These are phyloP conservation scores for Lasioglossum pauxillum DNA, from an alignment of 2,888 invertebrate genomes.

Conservation along the genomic window DNA sequence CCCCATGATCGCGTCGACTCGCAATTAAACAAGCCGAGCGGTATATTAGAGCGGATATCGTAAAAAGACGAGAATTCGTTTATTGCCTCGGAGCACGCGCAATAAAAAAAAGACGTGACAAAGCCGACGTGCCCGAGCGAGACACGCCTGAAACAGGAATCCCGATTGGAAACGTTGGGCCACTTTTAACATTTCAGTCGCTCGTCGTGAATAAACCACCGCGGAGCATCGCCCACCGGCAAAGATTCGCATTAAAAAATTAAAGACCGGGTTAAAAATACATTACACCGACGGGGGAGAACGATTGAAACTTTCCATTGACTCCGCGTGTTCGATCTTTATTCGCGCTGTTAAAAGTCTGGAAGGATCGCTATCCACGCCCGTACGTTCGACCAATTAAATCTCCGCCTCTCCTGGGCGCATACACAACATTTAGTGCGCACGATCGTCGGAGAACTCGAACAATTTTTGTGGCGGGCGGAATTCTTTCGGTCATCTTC, in stretches of 20 bases:
- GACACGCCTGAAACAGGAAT: conserved; percentile 44
- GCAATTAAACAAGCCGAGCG: background rate
- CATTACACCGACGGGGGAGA: background rate
- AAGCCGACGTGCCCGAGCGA: background rate
- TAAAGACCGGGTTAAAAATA: conserved; percentile 17
- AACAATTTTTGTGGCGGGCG: too few species aligned
- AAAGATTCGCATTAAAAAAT: background rate
- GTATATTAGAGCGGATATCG: conserved; percentile 11
- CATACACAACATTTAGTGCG: background rate
- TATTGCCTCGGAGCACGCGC: conserved; percentile 5
- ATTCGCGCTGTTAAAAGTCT: conserved; percentile 21
- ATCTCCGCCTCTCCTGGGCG: background rate
- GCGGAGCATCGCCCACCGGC: background rate
- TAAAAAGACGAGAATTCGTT: conserved; percentile 8
- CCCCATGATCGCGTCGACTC: background rate
- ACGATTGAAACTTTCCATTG: conserved; percentile 26
- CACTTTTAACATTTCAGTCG: conserved; percentile 33
- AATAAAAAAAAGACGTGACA: background rate
- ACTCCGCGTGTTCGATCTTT: conserved; percentile 14
- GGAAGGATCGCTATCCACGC: conserved; percentile 22
- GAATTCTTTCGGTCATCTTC: background rate
- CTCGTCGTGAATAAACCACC: conserved; percentile 30
- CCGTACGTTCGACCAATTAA: conserved; percentile 13
- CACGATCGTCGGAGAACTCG: too few species aligned
- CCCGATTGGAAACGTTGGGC: conserved; percentile 7